These are phyloP conservation scores for Kryptopterus vitreolus DNA, from an alignment of 2,797 vertebrate genomes.

Conservation along the genomic window DNA sequence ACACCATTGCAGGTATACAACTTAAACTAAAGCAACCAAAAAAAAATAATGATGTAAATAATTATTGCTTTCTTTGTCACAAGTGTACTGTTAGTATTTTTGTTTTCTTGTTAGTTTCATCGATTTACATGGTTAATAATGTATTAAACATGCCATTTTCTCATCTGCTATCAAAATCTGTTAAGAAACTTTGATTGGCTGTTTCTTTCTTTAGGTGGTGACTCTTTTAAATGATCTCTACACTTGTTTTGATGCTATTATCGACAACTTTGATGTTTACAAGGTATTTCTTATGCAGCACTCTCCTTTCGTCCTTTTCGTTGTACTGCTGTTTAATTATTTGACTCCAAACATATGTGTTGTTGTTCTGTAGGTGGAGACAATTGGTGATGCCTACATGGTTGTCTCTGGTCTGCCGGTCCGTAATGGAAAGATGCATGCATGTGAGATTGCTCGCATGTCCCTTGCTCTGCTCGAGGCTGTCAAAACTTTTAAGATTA, in stretches of 20 bases:
- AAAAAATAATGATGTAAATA: no score
- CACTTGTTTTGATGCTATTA: conserved; percentile 95
- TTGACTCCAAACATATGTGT: not conserved
- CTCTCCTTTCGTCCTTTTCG: not conserved
- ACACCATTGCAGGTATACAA: conserved; percentile 88
- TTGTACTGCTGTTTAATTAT: not conserved
- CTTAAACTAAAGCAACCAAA: not conserved
- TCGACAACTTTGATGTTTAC: conserved; percentile 98
- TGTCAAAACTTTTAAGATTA: conserved; percentile 84
- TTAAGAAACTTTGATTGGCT: not conserved
- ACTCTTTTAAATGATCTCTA: conserved; percentile 93
- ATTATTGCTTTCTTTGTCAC: not conserved
- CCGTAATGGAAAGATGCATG: conserved; percentile 85
- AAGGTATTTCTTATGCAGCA: conserved; percentile 74
- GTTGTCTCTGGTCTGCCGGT: conserved; percentile 89
- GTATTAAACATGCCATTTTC: not conserved
- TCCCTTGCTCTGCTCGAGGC: conserved; percentile 84
- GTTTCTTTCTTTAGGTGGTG: conserved; percentile 68
- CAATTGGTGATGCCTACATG: conserved; percentile 92
- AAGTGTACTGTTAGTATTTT: not conserved
- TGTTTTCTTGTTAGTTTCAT: not conserved
- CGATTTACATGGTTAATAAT: no score
- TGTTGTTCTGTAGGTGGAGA: conserved; percentile 81
- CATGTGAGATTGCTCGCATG: conserved; percentile 86
- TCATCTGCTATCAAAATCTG: not conserved